Evolutionary conservation across 2,888 invertebrate species (phyloP), one percentile per base, ranked within the genome.

Genomic region (Mycalesis mineus): DNA sequence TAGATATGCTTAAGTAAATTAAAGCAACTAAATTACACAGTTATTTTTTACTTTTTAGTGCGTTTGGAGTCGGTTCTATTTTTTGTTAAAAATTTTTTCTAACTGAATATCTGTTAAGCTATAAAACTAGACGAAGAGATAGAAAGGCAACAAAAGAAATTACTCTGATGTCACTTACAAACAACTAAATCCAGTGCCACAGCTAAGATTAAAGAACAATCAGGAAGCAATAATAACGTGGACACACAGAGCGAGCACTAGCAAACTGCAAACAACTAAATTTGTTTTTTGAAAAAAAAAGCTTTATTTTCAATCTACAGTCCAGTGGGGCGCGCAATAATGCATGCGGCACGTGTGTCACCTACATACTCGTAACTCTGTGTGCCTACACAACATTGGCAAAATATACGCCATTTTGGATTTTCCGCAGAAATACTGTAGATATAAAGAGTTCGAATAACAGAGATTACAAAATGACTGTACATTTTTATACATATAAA

Each of bases 221-320:
- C 22, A 5, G 22, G 22, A 22, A 22, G 22, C 5, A 22, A 22
- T 22, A 22, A 22, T 5, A 8, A 15, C 13, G 15, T 47, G 15
- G 7, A 33, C 9, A 33, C 7, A 47, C 11, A 33, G 47, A 13
- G 22, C 1, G 13, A 22, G 13, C 14, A 47, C 9, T 31, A 17
- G 17, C 44, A 55, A 55, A 41, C 15, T 50, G 37, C 55, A 52
- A 47, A 47, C 51, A 55, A 41, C 47, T 22, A 55, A 45, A 51
- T 41, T 37, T 15, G 47, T 51, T 51, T 56, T 54, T 47, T 33
- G n/a, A 22, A 48, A 47, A 57, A 62, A 47, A 58, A 62, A 51
- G 50, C 48, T 57, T 62, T 57, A 49, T 57, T 54, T 60, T 55
- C 57, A 55, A 59, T 59, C 47, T 55, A 55, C 50, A 31, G 51